Evolutionary conservation across 1,140 invertebrate species (phyloP), one percentile per base, ranked within the genome.

Genomic region (Drosophila neocordata): DNA sequence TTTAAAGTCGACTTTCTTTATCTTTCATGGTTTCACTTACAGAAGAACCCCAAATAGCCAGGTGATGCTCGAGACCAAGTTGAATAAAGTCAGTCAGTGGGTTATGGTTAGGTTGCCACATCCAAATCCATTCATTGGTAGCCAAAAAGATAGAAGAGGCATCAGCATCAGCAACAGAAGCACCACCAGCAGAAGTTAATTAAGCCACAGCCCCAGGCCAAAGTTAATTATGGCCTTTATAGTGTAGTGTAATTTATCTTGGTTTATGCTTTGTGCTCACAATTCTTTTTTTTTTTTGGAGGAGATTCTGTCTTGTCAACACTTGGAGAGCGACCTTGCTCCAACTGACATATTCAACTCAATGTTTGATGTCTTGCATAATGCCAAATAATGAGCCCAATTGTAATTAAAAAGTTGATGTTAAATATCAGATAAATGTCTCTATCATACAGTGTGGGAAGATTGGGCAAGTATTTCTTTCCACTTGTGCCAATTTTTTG

Each of bases 331-430:
- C 41, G 41, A 37, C 58, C 35, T 41, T 60, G 15, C 20, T 34
- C 15, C n/a, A 5, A 20, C 13, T 35, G 2, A n/a, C 5, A 24
- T 53, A 44, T 15, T 8, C 15, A 11, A 68, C 41, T 48, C 41
- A 48, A 48, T 48, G 41, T 48, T 48, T 20, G 41, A 48, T 20
- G 18, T 48, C 65, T 85, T 85, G 63, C 71, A 77, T 82, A 87
- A 85, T 34, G n/a, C 13, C 22, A 38, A 75, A 75, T 81, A 85
- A 85, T 85, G 69, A 67, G 78, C 37, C 61, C 61, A 71, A 85
- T 71, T 65, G 74, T 85, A 87, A 85, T 85, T 85, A 85, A 85
- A 85, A 85, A 85, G 63, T 67, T 79, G 73, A 84, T 84, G 77
- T 78, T 78, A 85, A 79, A 66, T 81, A 74, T 13, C 18, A 48